Evolutionary conservation across 2,888 invertebrate species (phyloP).

Genomic region (Ichneumoninae sp.): DNA sequence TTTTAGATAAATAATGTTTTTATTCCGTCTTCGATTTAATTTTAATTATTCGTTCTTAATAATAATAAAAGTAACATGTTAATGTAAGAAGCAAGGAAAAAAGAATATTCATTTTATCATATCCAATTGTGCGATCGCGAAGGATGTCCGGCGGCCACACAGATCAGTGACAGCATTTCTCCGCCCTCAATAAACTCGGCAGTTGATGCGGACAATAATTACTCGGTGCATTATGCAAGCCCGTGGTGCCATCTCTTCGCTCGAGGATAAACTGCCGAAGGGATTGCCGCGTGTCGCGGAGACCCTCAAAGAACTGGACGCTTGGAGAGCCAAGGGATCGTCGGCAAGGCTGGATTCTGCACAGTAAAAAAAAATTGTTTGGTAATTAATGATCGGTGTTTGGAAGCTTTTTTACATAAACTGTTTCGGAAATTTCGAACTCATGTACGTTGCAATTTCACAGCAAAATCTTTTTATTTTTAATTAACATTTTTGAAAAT

Average conservation of each 20-base stretch:
- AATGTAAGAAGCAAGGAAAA: neutral
- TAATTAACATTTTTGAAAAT: too few species aligned
- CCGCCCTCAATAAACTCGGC: slow-evolving; percentile 51
- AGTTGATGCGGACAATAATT: slow-evolving; percentile 75
- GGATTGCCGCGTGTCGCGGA: slow-evolving; percentile 59
- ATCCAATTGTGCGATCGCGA: neutral
- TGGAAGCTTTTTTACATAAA: too few species aligned
- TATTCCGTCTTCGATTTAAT: neutral
- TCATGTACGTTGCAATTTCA: too few species aligned
- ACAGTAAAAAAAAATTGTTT: neutral
- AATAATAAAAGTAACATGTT: neutral
- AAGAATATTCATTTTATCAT: neutral
- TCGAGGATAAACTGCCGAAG: slow-evolving; percentile 65
- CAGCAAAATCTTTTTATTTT: too few species aligned
- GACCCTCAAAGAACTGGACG: slow-evolving; percentile 44
- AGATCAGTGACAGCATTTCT: slow-evolving; percentile 70
- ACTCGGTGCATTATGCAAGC: slow-evolving; percentile 75
- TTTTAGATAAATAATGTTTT: neutral
- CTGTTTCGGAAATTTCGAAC: too few species aligned
- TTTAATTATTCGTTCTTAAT: neutral
- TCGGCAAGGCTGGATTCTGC: slow-evolving; percentile 67
- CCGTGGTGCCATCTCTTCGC: slow-evolving; percentile 76
- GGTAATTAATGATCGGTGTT: neutral
- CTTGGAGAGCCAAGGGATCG: slow-evolving; percentile 47
- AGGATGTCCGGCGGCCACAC: slow-evolving; percentile 59